Base-by-base conservation (phyloP, 2,113 vertebrate genomes). In the Pollachius pollachius region DNA sequence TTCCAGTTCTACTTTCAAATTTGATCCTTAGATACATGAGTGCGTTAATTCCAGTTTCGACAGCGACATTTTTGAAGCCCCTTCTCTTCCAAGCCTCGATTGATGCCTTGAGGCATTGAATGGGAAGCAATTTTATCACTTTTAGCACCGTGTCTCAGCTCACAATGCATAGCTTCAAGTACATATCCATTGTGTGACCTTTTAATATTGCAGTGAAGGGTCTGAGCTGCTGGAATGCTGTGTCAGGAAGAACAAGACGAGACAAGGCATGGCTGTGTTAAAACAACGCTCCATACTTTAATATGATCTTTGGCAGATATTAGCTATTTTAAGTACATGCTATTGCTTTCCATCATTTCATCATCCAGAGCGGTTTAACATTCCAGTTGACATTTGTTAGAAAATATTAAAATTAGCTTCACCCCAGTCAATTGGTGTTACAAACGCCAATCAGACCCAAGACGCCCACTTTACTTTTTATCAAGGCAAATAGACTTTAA, bases 241-340 rank as follows among this genome's bases (percentile, higher is more conserved):
- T 48, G 41, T 48, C 41, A 48, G 12, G 41, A 48, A 48, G 41
- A 48, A 48, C 41, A 13, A 48, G 12, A 48, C 8, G 15, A 77
- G 4, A 72, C 34, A 63, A 85, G 25, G 12, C 1, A 25, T 23
- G 4, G 4, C 3, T 34, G 30, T 34, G 48, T 65, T 75, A 69
- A 74, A 84, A 77, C 52, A 69, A 74, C 57, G 74, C 75, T 69
- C 79, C 30, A 84, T 80, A 68, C 30, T 84, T 85, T 84, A 81
- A 81, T 90, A 66, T 88, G 63, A 77, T 83, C 27, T 81, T 72
- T 81, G 83, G 74, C 67, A 78, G 62, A 65, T 67, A 70, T 78
- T 80, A 77, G 81, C 70, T 72, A 77, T 84, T 84, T 90, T 87
- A 87, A 89, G 85, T 87, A 85, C 71, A 84, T 4, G 70, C 71